phyloP scores from a whole-genome alignment of 2,113 vertebrate species.

The Serilophus lunatus region DNA sequence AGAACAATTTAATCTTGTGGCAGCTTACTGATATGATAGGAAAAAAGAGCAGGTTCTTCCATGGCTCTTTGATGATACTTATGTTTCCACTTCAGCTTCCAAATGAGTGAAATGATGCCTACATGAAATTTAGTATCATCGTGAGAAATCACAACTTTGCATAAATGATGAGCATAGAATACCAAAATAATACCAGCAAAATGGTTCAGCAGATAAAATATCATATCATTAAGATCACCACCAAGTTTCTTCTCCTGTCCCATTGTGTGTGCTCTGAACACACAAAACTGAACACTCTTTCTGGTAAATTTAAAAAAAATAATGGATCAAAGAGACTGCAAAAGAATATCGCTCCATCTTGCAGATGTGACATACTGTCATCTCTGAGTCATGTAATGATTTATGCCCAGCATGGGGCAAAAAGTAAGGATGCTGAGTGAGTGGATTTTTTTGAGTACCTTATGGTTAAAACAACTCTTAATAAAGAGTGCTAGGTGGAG shows the following conservation, averaged over 20 bases:
- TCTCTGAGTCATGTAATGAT: not conserved
- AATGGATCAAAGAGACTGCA: not conserved
- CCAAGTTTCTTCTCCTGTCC: not conserved
- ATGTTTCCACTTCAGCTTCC: not conserved
- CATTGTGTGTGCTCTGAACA: rapidly evolving
- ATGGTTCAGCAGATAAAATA: not conserved
- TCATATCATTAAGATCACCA: not conserved
- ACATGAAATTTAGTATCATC: not conserved
- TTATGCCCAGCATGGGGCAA: not conserved
- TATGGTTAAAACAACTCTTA: not conserved
- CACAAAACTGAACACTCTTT: not conserved
- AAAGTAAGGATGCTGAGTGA: not conserved
- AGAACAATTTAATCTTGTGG: not conserved
- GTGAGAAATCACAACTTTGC: not conserved
- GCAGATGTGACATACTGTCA: not conserved
- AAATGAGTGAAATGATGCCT: not conserved
- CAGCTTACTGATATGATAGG: not conserved
- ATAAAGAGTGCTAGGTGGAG: not conserved
- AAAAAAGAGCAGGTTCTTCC: not conserved
- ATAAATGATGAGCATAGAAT: not conserved
- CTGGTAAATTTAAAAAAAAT: not conserved
- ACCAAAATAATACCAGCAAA: not conserved
- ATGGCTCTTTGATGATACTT: not conserved
- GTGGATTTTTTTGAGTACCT: not conserved
- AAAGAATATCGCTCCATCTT: not conserved